A percentile compares a stretch with the other conserved stretches of the same genome.
phyloP scores from a whole-genome alignment of 2,113 vertebrate species.

The Nesoenas mayeri region DNA sequence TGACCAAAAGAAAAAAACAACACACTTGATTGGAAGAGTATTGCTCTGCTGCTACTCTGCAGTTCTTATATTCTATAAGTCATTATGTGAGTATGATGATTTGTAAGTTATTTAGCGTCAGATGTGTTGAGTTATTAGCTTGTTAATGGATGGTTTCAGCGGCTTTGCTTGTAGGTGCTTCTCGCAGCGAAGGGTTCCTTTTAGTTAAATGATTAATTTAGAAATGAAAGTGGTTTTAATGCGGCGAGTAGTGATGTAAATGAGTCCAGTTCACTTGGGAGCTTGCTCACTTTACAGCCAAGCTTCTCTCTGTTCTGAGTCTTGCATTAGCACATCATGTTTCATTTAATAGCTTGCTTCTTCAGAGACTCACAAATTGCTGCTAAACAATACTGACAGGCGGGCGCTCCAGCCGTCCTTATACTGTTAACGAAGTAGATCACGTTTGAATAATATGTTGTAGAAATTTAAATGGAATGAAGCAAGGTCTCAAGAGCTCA shows the following conservation, averaged over 20 bases:
- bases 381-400: background rate
- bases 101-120: background rate
- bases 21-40: background rate
- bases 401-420: background rate
- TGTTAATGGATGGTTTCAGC: background rate
- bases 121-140: background rate
- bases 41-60: background rate
- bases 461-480: conserved; percentile 20
- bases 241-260: background rate
- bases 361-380: conserved; percentile 3
- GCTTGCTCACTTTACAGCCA: conserved; percentile 37
- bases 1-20: background rate
- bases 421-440: background rate
- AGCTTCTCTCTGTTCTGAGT: background rate
- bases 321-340: conserved; percentile 11
- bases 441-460: background rate
- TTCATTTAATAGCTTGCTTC: conserved; percentile 28
- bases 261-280: conserved; percentile 4
- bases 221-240: conserved; percentile 10
- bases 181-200: background rate
- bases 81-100: accelerated
- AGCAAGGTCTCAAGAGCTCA: background rate
- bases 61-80: background rate
- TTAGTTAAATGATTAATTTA: background rate
- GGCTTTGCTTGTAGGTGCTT: background rate